phyloP scores from a whole-genome alignment of 2,797 vertebrate species.

The Cryptoprocta ferox region DNA sequence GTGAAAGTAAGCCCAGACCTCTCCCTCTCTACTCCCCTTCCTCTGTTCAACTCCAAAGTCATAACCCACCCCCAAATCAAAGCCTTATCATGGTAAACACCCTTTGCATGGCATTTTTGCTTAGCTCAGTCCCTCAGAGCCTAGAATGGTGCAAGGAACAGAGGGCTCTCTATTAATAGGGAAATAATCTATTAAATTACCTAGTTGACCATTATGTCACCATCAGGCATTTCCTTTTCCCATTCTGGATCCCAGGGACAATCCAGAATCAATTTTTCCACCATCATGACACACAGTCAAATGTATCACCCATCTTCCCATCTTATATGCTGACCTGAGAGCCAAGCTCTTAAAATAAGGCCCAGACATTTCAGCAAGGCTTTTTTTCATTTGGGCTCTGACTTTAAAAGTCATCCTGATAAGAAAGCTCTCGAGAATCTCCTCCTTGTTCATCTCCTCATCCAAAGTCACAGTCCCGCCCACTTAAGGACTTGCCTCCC shows the following conservation, averaged over 20 bases:
- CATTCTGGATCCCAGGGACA: background rate
- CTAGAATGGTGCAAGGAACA: background rate
- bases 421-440: background rate
- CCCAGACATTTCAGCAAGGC: background rate
- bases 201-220: background rate
- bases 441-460: background rate
- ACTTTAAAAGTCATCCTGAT: conserved; percentile 18
- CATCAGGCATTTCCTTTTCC: background rate
- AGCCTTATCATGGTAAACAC: background rate
- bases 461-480: background rate
- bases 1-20: background rate
- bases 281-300: background rate
- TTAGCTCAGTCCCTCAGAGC: background rate
- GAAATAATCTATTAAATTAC: background rate
- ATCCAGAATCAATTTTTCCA: background rate
- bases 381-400: background rate
- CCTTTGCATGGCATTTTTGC: background rate
- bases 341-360: background rate
- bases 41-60: background rate
- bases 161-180: background rate
- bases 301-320: background rate
- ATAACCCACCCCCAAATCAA: background rate
- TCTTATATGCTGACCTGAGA: background rate
- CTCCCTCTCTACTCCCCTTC: background rate
- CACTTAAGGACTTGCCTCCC: background rate